A percentile compares a stretch with the other conserved stretches of the same genome.
phyloP scores from a whole-genome alignment of 1,140 invertebrate genomes.

The Dysdera silvatica region DNA sequence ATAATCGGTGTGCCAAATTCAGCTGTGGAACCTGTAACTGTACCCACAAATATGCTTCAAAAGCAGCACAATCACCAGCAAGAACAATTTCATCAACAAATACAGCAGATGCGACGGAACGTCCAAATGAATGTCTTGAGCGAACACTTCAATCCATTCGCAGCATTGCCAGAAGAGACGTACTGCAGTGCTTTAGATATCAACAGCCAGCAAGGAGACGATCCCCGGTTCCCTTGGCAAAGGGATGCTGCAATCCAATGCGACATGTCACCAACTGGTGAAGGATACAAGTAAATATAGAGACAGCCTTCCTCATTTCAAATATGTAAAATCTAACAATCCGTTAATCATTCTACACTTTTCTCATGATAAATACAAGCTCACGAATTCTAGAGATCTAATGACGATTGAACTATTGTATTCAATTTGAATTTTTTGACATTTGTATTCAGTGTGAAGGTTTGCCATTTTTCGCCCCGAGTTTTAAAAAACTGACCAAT shows the following conservation, averaged over 20 bases:
- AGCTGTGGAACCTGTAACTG: not conserved
- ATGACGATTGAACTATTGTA: too few species aligned
- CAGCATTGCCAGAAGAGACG: slow-evolving; percentile 31
- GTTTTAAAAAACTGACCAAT: too few species aligned
- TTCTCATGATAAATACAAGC: too few species aligned
- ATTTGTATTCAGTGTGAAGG: too few species aligned
- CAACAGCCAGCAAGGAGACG: slow-evolving; percentile 38
- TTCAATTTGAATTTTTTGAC: too few species aligned
- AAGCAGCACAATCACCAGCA: slow-evolving; percentile 11
- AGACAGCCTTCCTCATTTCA: too few species aligned
- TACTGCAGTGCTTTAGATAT: slow-evolving; percentile 40
- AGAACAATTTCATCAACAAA: too few species aligned
- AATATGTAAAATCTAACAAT: too few species aligned
- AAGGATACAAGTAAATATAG: slow-evolving; percentile 19
- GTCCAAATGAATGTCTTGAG: not conserved
- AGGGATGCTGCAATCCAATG: slow-evolving; percentile 43
- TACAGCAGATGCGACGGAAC: not conserved
- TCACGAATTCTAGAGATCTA: too few species aligned
- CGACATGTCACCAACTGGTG: slow-evolving; percentile 30
- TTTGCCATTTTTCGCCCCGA: too few species aligned
- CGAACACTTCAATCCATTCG: slow-evolving; percentile 28
- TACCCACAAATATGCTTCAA: slow-evolving; percentile 3
- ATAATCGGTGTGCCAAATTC: not conserved
- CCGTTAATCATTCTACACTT: too few species aligned
- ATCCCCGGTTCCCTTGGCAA: slow-evolving; percentile 43